Conservation (phyloP, 2,888 invertebrate species). For the Drosophila subsilvestris region DNA sequence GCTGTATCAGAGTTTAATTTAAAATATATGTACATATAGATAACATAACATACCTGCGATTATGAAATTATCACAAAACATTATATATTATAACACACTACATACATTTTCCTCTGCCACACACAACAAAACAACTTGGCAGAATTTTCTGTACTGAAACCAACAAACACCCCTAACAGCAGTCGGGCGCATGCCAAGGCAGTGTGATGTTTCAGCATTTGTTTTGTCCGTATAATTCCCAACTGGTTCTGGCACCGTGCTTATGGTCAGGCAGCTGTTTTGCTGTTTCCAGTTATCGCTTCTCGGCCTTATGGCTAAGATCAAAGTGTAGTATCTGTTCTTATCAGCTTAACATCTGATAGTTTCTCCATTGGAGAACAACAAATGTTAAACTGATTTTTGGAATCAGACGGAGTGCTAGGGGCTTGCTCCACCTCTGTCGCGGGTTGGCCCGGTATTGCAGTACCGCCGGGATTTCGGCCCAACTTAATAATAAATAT, state of each 20-base stretch:
- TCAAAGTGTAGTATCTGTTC: conserved; percentile 53
- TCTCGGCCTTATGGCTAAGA: conserved; percentile 53
- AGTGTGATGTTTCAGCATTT: neutral
- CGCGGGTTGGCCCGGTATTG: conserved; percentile 51
- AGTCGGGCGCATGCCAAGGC: neutral
- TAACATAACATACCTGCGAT: too few relatives aligned
- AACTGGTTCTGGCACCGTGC: neutral
- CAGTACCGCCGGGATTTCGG: conserved; percentile 50
- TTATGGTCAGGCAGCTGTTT: neutral
- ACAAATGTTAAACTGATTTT: conserved; percentile 53
- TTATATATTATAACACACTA: too few relatives aligned
- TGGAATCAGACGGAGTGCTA: conserved; percentile 43
- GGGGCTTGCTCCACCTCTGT: conserved; percentile 47
- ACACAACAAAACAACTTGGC: neutral
- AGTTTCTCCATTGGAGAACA: conserved; percentile 49
- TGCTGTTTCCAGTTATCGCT: conserved; percentile 28
- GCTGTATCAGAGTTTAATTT: neutral
- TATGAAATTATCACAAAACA: neutral
- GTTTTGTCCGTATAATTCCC: conserved; percentile 18
- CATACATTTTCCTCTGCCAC: too few relatives aligned
- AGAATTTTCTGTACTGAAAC: neutral
- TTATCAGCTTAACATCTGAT: conserved; percentile 52
- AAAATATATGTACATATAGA: too few relatives aligned
- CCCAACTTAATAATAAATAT: conserved; percentile 32
- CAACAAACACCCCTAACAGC: conserved; percentile 4